Base-by-base conservation (phyloP, 2,113 vertebrate species). In the Marmota monax region DNA sequence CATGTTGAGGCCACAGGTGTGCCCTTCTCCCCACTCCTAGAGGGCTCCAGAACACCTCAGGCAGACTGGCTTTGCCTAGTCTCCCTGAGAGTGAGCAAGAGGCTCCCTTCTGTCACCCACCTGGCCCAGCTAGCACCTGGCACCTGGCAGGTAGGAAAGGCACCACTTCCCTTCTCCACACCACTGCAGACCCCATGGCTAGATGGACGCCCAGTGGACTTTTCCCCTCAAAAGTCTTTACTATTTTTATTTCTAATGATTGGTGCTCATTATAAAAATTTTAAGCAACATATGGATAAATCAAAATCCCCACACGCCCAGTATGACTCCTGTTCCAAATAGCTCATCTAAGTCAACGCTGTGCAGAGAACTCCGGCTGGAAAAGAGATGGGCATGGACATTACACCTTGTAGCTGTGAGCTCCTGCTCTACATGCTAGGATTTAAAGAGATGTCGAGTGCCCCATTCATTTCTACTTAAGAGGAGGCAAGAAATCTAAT, bases 301-400 rank as follows among this genome's bases (percentile, higher is more conserved):
- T 6, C 20, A 17, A 69, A 23, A 37, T 23, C 16, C 0, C 27
- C 10, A 32, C 25, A 25, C 1, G 13, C 2, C 37, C 17, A 5
- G 1, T 2, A 2, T 18, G 48, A 39, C 42, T 22, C 4, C 2
- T 5, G 10, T 63, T 34, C n/a, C 0, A 18, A 10, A 1, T 16
- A 3, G 0, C 11, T 27, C 2, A 5, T 29, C 7, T 2, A 3
- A 12, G 22, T 6, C 65, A 58, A 2, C 1, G 0, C 4, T 0
- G 1, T 0, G 14, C 22, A 5, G 32, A 22, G 37, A 34, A 45
- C 58, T n/a, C 37, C 4, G 11, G 22, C 0, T 42, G 23, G 53
- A 13, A 1, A 2, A 25, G 0, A 6, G n/a, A 3, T 1, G 32
- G 37, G 32, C 53, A 3, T 5, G 74, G 34, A 29, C 29, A 4